Evolutionary conservation across 2,888 invertebrate species (phyloP).

Genomic region (Pilophorus perplexus): DNA sequence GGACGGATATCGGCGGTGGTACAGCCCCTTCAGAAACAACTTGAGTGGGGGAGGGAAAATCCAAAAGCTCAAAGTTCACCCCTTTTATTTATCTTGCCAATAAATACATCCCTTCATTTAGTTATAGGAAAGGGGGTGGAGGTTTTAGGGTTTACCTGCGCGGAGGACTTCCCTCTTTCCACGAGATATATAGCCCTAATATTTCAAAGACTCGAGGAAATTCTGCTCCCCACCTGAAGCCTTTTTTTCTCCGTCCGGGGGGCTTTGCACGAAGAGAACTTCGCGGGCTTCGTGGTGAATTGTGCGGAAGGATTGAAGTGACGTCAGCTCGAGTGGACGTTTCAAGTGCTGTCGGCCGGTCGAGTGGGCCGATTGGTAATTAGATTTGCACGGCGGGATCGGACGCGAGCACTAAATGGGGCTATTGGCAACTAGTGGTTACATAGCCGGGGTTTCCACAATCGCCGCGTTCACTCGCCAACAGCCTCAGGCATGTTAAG

Average conservation of each 20-base stretch:
- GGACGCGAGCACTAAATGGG: too few relatives aligned
- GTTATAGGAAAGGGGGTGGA: too few relatives aligned
- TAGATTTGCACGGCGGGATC: too few relatives aligned
- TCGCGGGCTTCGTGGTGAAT: not conserved
- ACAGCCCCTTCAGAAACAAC: not conserved
- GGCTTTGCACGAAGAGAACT: not conserved
- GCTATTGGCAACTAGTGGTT: too few relatives aligned
- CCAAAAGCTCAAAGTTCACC: slow-evolving; percentile 22
- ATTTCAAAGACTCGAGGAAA: slow-evolving; percentile 11
- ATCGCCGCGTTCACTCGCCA: too few relatives aligned
- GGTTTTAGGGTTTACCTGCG: too few relatives aligned
- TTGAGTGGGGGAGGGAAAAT: not conserved
- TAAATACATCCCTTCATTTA: slow-evolving; percentile 42
- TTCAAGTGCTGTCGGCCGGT: too few relatives aligned
- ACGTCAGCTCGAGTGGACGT: too few relatives aligned
- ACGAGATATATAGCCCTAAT: slow-evolving; percentile 22
- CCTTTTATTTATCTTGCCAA: slow-evolving; percentile 37
- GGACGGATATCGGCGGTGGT: slow-evolving; percentile 28
- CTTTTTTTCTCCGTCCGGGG: not conserved
- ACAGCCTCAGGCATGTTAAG: too few relatives aligned
- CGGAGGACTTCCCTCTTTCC: not conserved
- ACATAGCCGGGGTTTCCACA: too few relatives aligned
- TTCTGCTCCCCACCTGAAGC: not conserved
- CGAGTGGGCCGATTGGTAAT: too few relatives aligned
- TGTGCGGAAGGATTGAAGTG: too few relatives aligned